phyloP scores from a whole-genome alignment of 2,797 vertebrate species.

The Coreius guichenoti region DNA sequence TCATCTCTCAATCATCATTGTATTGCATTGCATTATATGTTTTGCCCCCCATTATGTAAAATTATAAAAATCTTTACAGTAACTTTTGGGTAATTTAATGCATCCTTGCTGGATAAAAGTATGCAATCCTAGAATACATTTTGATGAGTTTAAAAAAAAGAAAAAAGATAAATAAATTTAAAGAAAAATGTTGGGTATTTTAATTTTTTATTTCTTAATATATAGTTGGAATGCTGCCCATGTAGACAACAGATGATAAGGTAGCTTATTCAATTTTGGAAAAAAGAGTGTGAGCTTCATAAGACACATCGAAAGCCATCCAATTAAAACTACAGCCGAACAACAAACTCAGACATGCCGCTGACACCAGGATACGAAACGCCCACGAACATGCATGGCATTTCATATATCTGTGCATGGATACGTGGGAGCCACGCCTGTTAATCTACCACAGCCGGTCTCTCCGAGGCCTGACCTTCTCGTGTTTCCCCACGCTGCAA shows the following conservation, averaged over 20 bases:
- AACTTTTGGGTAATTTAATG: too few species aligned
- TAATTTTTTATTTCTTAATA: too few species aligned
- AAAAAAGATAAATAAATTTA: too few species aligned
- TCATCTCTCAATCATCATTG: too few species aligned
- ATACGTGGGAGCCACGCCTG: constrained; percentile 59
- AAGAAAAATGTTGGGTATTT: too few species aligned
- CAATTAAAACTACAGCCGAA: constrained; percentile 17
- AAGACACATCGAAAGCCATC: background rate
- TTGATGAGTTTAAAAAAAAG: too few species aligned
- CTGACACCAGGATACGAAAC: constrained; percentile 12
- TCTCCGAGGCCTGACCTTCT: constrained; percentile 71
- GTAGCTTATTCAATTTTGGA: background rate
- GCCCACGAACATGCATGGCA: constrained; percentile 39
- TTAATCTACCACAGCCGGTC: constrained; percentile 60
- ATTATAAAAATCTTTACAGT: too few species aligned
- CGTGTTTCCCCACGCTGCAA: constrained; percentile 65
- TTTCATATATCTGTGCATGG: constrained; percentile 49
- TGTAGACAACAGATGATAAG: background rate
- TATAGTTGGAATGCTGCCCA: too few species aligned
- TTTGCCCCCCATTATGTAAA: too few species aligned
- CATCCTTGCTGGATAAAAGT: too few species aligned
- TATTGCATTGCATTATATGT: too few species aligned
- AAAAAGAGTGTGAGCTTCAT: background rate
- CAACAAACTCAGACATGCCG: constrained; percentile 12
- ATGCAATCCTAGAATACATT: too few species aligned